Evolutionary conservation across 2,797 vertebrate species (phyloP).

Genomic region (Serranus cabrilla): DNA sequence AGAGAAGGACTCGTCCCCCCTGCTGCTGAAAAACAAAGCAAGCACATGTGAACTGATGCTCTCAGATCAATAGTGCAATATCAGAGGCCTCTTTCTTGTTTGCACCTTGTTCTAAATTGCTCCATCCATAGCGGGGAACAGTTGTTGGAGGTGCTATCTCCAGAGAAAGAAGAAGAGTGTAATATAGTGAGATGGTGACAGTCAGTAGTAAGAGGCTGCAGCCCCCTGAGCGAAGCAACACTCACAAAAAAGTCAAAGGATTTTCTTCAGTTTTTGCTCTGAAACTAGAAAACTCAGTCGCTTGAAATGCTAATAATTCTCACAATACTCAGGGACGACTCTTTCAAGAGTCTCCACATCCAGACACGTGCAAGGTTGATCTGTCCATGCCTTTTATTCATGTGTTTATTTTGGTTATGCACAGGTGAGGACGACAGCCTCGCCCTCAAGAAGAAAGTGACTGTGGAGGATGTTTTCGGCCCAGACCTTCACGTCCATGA

Average conservation of each 20-base stretch:
- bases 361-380: background rate
- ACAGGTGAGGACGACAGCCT: conserved; percentile 95
- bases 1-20: conserved; percentile 29
- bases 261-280: conserved; percentile 10
- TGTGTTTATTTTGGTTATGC: conserved; percentile 18
- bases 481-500: conserved; percentile 92
- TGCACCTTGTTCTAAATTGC: conserved; percentile 62
- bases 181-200: conserved; percentile 32
- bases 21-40: conserved; percentile 40
- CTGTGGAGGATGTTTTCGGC: conserved; percentile 92
- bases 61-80: conserved; percentile 68
- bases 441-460: conserved; percentile 95
- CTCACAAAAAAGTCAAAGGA: conserved; percentile 35
- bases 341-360: background rate
- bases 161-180: conserved; percentile 25
- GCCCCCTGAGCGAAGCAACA: conserved; percentile 20
- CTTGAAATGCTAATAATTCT: conserved; percentile 32
- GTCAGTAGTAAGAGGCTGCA: conserved; percentile 23
- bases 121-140: conserved; percentile 36
- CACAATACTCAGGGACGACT: background rate
- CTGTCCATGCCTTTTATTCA: conserved; percentile 17
- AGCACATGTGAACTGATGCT: conserved; percentile 63
- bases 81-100: conserved; percentile 46
- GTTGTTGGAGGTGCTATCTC: conserved; percentile 46
- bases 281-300: conserved; percentile 10